Base-by-base conservation (phyloP, 30 jellyfish, hydroid and myxozoan species). In the Haliclystus octoradiatus region DNA sequence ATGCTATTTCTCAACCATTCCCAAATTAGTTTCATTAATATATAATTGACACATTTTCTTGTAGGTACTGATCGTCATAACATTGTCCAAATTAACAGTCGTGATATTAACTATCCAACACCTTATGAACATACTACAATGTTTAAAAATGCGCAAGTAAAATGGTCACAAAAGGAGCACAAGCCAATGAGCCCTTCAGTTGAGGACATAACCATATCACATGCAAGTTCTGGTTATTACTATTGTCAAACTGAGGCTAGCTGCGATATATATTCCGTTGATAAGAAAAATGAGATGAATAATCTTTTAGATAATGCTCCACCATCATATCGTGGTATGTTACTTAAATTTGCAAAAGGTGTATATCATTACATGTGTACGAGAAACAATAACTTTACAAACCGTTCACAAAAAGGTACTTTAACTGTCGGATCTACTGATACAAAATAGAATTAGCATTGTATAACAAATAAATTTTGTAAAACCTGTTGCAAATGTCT, bases 51-150 rank as follows among this genome's bases (percentile, higher is more conserved):
- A n/a, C n/a, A n/a, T n/a, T n/a, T n/a, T n/a, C n/a, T 69, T 31
- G 0, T 0, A 88, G 97, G 97, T 50, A 88, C 97, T 23, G 97
- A 88, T 61, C 83, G 94, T 0, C 68, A 68, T 76, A 88, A 88
- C 70, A 71, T 88, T 46, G 78, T 88, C 24, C 82, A 75, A 28
- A 78, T 88, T 13, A 52, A 68, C 1, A 83, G 72, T 33, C 97
- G 77, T 28, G 52, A 61, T 83, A 52, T 62, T 72, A 88, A 88
- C 63, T 88, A 53, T 70, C 97, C 97, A 0, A 66, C 72, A 26
- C 88, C 97, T 0, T 66, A 77, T 40, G 97, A 88, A 69, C 69
- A 80, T 46, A 61, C 86, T 22, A 75, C 62, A 14, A 31, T 88
- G 84, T 80, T 79, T 78, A 86, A 79, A 30, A 68, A 68, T 27